phyloP scores from a whole-genome alignment of 2,113 vertebrate genomes.

The Damaliscus lunatus region DNA sequence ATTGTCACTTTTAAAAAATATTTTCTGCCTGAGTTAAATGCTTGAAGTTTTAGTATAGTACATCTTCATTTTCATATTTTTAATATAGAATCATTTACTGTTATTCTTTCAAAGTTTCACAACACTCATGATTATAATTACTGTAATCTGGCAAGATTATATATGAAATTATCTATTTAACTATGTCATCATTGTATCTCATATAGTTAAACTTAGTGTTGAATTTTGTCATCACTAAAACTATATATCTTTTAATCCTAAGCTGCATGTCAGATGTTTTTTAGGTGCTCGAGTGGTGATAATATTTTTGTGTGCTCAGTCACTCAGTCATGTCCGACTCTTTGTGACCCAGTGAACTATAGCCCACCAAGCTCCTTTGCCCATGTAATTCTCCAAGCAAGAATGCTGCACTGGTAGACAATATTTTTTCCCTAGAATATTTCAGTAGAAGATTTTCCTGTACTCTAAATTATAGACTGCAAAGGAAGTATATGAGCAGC shows the following conservation, averaged over 20 bases:
- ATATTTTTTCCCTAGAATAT: background rate
- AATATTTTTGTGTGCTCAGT: background rate
- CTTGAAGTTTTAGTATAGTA: background rate
- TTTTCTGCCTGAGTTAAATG: background rate
- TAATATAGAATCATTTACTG: background rate
- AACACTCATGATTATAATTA: background rate
- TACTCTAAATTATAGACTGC: background rate
- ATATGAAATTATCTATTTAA: background rate
- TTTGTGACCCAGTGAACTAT: background rate
- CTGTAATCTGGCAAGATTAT: background rate
- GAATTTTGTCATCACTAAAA: background rate
- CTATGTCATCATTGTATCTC: background rate
- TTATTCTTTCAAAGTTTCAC: background rate
- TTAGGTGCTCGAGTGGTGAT: background rate
- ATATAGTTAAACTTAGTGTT: background rate
- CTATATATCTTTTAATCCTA: background rate
- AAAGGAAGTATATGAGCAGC: background rate
- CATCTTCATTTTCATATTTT: background rate
- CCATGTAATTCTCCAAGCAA: background rate
- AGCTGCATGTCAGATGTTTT: background rate
- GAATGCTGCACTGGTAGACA: background rate
- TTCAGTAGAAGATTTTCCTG: background rate
- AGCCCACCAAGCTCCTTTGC: background rate
- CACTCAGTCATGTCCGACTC: background rate
- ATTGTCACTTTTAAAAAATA: background rate